Base-by-base conservation (phyloP, 1,140 invertebrate species). In the Platyscapa corneri region DNA sequence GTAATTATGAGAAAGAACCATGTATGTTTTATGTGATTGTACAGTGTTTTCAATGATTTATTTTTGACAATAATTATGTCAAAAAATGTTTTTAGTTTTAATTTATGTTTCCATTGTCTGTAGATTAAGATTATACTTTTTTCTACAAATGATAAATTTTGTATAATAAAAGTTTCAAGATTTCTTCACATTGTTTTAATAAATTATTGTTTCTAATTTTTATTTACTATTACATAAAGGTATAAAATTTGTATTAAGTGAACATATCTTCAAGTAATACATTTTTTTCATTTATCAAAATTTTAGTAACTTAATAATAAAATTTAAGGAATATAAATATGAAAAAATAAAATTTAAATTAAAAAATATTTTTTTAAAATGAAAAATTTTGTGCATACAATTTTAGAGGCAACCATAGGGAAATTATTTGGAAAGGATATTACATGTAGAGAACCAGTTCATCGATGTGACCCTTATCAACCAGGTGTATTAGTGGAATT, bases 401-500 rank as follows among this genome's bases (percentile, higher is more conserved):
- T 93, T 82, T 88, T 92, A 37, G 91, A 92, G 16, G 80, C 46
- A 18, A 93, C 92, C 32, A 83, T 93, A 72, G 92, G 92, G 72
- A 90, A 86, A 67, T 34, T 92, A 72, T 92, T 93, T 86, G 92
- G 92, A 12, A 92, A 89, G 86, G 92, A 93, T 46, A 87, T 93
- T 85, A 93, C 92, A 83, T 92, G 90, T 75, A 89, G 88, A 85
- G 92, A 93, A 83, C 90, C 91, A 0, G 86, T 92, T 42, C 86
- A 91, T 84, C 89, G 85, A 79, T 93, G 92, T 37, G 92, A 93
- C 81, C 87, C 87, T 65, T 92, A 92, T 89, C 92, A 93, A 87
- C 92, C 92, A 0, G 91, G 92, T 64, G 87, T 88, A 74, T 86
- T 92, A 53, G 86, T 91, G 32, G 92, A 92, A 88, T 88, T 93